Conservation (phyloP, 92 coral and sea anemone species). For the Metridium senile region DNA sequence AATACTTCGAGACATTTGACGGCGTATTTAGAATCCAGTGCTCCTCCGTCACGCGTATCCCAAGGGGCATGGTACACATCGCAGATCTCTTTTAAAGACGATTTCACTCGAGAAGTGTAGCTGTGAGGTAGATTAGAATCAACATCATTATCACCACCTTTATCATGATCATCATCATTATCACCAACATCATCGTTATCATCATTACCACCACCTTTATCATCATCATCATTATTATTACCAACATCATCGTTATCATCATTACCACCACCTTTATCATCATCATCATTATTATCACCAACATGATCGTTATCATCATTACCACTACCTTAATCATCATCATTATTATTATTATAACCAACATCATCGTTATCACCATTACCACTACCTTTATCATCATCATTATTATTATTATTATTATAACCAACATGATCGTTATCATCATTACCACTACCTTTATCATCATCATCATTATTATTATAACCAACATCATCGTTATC, state of each 20-base stretch:
- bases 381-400: not conserved
- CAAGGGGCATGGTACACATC: slow-evolving; percentile 84
- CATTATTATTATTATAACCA: not conserved
- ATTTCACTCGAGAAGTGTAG: slow-evolving; percentile 51
- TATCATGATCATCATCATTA: not conserved
- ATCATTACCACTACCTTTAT: not conserved
- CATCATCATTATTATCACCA: not conserved
- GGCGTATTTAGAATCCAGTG: slow-evolving; percentile 82
- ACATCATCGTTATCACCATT: not conserved
- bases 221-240: not conserved
- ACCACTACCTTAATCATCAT: not conserved
- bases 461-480: not conserved
- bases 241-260: not conserved
- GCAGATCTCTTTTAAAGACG: slow-evolving; percentile 60
- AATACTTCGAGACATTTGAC: slow-evolving; percentile 71
- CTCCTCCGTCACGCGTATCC: slow-evolving; percentile 82
- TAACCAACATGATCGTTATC: not conserved
- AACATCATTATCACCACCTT: not conserved
- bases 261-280: not conserved
- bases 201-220: not conserved
- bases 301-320: not conserved
- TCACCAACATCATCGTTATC: not conserved
- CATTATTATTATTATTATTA: not conserved
- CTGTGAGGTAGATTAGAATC: slow-evolving; percentile 20
- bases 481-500: not conserved